These are phyloP conservation scores for Drosophila persimilis DNA, from an alignment of 1,140 invertebrate species.

Conservation along the genomic window DNA sequence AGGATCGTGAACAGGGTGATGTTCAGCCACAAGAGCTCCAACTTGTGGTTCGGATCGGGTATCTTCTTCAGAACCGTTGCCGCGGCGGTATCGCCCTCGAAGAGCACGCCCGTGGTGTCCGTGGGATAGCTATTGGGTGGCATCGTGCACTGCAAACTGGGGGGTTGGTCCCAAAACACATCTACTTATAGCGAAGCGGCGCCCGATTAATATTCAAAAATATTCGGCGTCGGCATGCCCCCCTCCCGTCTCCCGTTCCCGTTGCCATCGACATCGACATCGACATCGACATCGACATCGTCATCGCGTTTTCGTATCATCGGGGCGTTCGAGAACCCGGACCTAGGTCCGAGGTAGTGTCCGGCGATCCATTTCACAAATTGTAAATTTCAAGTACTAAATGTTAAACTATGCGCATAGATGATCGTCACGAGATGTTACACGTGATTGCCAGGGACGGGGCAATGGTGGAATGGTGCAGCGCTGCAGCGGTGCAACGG, in stretches of 20 bases:
- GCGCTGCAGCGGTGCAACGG: slow-evolving; percentile 45
- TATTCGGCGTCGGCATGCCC: too few relatives aligned
- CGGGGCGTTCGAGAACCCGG: too few relatives aligned
- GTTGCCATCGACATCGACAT: too few relatives aligned
- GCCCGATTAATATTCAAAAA: too few relatives aligned
- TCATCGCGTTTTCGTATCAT: too few relatives aligned
- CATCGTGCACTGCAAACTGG: slow-evolving; percentile 1
- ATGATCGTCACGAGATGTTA: slow-evolving; percentile 63
- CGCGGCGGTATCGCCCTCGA: slow-evolving; percentile 84
- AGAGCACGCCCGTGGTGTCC: slow-evolving; percentile 84
- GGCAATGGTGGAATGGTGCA: slow-evolving; percentile 51
- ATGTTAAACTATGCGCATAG: slow-evolving; percentile 71
- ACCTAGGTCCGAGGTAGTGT: too few relatives aligned
- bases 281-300: too few relatives aligned
- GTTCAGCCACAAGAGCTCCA: slow-evolving; percentile 95
- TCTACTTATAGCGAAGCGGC: too few relatives aligned
- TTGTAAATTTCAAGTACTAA: slow-evolving; percentile 53
- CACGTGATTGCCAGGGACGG: slow-evolving; percentile 47
- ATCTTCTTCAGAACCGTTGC: slow-evolving; percentile 71
- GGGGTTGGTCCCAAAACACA: too few relatives aligned
- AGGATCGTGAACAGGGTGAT: slow-evolving; percentile 92
- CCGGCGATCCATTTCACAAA: too few relatives aligned
- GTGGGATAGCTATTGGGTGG: slow-evolving; percentile 47
- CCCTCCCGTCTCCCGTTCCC: too few relatives aligned
- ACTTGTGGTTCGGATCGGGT: slow-evolving; percentile 74